phyloP scores from a whole-genome alignment of 2,113 vertebrate species.

The Rhea pennata region DNA sequence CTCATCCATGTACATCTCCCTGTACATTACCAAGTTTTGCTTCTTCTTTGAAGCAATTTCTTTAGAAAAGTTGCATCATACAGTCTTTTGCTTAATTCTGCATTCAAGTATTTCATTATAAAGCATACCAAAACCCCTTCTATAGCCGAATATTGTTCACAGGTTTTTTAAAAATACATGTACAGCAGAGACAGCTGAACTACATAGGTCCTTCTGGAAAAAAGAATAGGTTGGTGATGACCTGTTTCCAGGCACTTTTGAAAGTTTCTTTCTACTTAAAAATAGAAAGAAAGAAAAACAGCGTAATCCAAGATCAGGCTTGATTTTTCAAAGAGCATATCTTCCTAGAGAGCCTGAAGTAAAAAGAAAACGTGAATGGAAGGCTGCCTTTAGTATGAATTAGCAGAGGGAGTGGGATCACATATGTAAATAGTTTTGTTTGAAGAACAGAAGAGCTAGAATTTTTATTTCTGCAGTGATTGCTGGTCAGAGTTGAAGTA shows the following conservation, averaged over 20 bases:
- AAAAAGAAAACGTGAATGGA: neutral
- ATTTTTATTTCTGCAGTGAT: neutral
- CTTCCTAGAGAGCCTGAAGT: neutral
- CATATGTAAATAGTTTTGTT: neutral
- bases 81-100: neutral
- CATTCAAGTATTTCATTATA: neutral
- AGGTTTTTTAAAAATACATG: neutral
- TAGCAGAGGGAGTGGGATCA: neutral
- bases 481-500: neutral
- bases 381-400: neutral
- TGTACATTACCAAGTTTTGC: neutral
- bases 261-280: neutral
- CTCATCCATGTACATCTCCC: neutral
- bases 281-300: neutral
- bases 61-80: neutral
- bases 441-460: neutral
- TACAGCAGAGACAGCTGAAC: neutral
- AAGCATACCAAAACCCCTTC: neutral
- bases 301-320: neutral
- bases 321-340: neutral
- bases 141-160: neutral
- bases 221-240: neutral
- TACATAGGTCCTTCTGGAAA: neutral
- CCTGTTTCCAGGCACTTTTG: neutral
- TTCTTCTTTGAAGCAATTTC: neutral